Percentiles rank a stretch among this genome's conserved stretches.
These are phyloP conservation scores for Aurelia aurita DNA, from an alignment of 30 jellyfish, hydroid and myxozoan genomes.

Conservation along the genomic window DNA sequence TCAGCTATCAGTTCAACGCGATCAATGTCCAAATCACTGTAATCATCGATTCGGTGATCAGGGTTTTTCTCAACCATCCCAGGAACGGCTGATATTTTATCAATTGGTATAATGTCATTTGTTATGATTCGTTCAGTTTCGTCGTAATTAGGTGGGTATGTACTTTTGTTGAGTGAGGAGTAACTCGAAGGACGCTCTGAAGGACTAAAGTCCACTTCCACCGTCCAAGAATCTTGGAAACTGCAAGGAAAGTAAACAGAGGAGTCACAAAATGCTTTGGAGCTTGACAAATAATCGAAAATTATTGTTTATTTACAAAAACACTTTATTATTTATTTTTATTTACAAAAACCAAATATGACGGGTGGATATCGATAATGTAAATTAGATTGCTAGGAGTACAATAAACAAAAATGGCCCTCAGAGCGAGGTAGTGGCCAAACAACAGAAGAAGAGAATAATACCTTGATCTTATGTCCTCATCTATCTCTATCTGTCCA, in stretches of 20 bases:
- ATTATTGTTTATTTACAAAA: too few species aligned
- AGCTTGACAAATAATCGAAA: too few species aligned
- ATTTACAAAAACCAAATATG: too few species aligned
- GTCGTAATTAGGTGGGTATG: not conserved
- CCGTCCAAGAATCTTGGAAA: conserved; percentile 40
- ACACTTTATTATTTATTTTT: too few species aligned
- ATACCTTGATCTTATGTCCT: not conserved
- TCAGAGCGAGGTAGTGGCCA: too few species aligned
- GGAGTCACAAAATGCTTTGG: not conserved
- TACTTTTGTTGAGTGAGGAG: not conserved
- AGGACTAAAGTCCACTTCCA: not conserved
- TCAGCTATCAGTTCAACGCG: conserved; percentile 59
- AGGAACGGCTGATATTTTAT: conserved; percentile 35
- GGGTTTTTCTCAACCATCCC: conserved; percentile 37
- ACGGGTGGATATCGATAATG: too few species aligned
- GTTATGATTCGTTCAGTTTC: conserved; percentile 1
- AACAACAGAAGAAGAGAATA: not conserved
- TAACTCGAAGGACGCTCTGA: conserved; percentile 14
- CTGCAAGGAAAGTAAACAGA: not conserved
- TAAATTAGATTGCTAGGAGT: too few species aligned
- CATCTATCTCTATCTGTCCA: not conserved
- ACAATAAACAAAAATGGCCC: too few species aligned
- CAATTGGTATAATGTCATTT: not conserved
- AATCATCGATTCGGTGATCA: conserved; percentile 26
- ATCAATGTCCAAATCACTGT: conserved; percentile 57